These are phyloP conservation scores for Acronicta leporina DNA, from an alignment of 2,888 invertebrate genomes.

Conservation along the genomic window DNA sequence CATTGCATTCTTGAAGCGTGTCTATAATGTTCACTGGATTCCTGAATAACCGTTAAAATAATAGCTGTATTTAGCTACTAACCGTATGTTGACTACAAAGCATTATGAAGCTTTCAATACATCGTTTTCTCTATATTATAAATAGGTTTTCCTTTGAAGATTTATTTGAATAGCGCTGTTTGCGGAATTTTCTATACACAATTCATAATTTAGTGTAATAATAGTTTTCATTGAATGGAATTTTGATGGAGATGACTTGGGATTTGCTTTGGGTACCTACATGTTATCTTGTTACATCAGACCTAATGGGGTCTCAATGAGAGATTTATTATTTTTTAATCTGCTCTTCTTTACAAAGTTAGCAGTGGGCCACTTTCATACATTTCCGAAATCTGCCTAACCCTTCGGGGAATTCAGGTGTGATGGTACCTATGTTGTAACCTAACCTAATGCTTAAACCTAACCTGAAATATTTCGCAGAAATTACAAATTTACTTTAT, in stretches of 20 bases:
- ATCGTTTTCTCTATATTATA: conserved; percentile 27
- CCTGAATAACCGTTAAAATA: conserved; percentile 73
- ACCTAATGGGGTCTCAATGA: neutral
- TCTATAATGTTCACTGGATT: conserved; percentile 69
- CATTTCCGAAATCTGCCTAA: too few relatives aligned
- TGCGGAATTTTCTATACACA: conserved; percentile 6
- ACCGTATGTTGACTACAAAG: conserved; percentile 44
- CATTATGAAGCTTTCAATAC: conserved; percentile 44
- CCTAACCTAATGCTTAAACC: too few relatives aligned
- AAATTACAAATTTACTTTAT: conserved; percentile 29
- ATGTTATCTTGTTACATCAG: neutral
- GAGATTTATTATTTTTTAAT: too few relatives aligned
- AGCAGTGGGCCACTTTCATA: too few relatives aligned
- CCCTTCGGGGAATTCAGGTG: too few relatives aligned
- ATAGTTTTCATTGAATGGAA: neutral
- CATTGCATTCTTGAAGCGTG: conserved; percentile 62
- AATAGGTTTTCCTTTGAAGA: conserved; percentile 34
- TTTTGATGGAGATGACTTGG: neutral
- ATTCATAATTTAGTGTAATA: conserved; percentile 15
- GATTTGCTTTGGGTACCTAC: neutral
- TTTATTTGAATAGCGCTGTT: conserved; percentile 21
- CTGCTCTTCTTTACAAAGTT: too few relatives aligned
- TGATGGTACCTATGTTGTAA: too few relatives aligned
- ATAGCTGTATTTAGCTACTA: conserved; percentile 67
- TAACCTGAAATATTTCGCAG: conserved; percentile 1